A percentile compares a stretch with the other conserved stretches of the same genome.
These are phyloP conservation scores for Mycetomoellerius zeteki DNA, from an alignment of 1,140 invertebrate genomes.

Conservation along the genomic window DNA sequence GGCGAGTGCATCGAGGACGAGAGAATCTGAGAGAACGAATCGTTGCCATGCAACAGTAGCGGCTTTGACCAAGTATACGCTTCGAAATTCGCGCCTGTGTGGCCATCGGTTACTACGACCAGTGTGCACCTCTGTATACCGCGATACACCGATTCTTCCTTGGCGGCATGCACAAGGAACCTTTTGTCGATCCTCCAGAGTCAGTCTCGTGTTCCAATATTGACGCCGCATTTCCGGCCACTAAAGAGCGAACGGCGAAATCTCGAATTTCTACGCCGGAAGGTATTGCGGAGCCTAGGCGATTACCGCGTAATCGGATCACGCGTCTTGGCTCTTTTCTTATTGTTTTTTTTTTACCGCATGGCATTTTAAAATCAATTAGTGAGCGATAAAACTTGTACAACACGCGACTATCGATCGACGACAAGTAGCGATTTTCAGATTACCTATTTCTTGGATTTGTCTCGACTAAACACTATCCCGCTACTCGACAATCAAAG, in stretches of 20 bases:
- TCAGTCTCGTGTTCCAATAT: constrained; percentile 59
- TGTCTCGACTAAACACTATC: neutral
- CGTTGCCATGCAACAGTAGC: constrained; percentile 59
- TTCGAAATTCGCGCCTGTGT: constrained; percentile 22
- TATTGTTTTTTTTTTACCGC: neutral
- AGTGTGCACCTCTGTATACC: constrained; percentile 6
- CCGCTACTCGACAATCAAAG: neutral
- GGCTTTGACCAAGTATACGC: constrained; percentile 49
- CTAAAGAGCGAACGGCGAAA: constrained; percentile 8
- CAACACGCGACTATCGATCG: neutral
- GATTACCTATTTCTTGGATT: neutral
- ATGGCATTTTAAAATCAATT: constrained; percentile 18
- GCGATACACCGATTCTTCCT: constrained; percentile 12
- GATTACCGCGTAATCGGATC: constrained; percentile 58
- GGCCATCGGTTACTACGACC: constrained; percentile 6
- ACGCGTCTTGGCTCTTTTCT: neutral
- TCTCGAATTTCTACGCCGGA: constrained; percentile 35
- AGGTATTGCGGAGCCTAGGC: constrained; percentile 18
- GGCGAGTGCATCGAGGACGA: constrained; percentile 11
- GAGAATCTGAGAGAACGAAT: constrained; percentile 19
- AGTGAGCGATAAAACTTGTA: neutral
- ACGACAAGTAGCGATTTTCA: constrained; percentile 1
- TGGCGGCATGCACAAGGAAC: constrained; percentile 7
- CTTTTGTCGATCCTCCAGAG: constrained; percentile 38
- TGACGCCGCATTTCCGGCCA: constrained; percentile 39